Conservation (phyloP, 2,888 invertebrate genomes). For the Criorhina ranunculi region DNA sequence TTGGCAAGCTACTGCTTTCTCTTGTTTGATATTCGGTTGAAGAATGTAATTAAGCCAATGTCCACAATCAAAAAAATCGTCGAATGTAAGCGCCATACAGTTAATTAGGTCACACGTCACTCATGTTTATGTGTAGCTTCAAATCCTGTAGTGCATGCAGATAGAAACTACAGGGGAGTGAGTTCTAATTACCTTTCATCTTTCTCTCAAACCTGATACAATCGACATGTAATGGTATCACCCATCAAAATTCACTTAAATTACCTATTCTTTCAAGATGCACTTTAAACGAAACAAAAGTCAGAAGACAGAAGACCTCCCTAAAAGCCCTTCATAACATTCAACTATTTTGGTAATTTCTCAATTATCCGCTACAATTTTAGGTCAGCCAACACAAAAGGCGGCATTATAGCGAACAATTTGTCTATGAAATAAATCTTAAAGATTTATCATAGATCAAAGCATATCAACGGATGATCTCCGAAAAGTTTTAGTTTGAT, state of each 20-base stretch:
- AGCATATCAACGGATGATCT: constrained; percentile 21
- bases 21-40: too few species aligned
- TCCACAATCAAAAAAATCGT: too few species aligned
- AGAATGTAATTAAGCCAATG: too few species aligned
- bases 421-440: constrained; percentile 22
- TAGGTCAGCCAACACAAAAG: constrained; percentile 6
- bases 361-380: not conserved
- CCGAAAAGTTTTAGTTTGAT: not conserved
- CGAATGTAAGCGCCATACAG: too few species aligned
- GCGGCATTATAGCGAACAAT: not conserved
- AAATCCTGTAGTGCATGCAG: too few species aligned
- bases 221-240: not conserved
- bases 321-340: not conserved
- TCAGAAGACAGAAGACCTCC: not conserved
- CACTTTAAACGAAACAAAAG: not conserved
- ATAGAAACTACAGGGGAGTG: too few species aligned
- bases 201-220: not conserved
- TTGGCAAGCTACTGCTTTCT: too few species aligned
- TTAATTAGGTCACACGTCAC: too few species aligned
- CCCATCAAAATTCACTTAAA: not conserved
- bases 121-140: too few species aligned
- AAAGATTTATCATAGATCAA: constrained; percentile 4
- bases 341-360: not conserved
- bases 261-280: not conserved
- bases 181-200: too few species aligned